Percentiles rank a stretch among this genome's conserved stretches.
Evolutionary conservation across 2,888 invertebrate genomes (phyloP).

Genomic region (Elegia similella): DNA sequence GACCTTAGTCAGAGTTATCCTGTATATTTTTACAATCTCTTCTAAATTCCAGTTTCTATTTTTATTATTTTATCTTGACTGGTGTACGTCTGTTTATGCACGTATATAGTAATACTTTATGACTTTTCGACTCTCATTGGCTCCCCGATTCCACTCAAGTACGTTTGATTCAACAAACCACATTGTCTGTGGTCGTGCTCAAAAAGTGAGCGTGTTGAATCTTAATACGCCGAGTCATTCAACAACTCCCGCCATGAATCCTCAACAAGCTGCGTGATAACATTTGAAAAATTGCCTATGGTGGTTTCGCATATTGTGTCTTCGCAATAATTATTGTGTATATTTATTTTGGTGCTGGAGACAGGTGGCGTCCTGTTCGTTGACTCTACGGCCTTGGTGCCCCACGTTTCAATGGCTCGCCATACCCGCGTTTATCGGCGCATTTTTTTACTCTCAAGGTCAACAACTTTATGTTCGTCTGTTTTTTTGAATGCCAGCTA

Average conservation of each 20-base stretch:
- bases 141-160: slow-evolving; percentile 16
- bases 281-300: slow-evolving; percentile 31
- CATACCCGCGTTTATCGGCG: slow-evolving; percentile 50
- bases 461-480: slow-evolving; percentile 45
- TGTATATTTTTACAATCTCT: no score
- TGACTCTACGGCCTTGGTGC: slow-evolving; percentile 72
- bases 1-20: slow-evolving; percentile 15
- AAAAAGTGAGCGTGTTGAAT: slow-evolving; percentile 41
- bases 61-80: no score
- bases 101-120: slow-evolving; percentile 26
- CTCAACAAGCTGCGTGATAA: slow-evolving; percentile 36
- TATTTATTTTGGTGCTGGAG: slow-evolving; percentile 55
- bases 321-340: slow-evolving; percentile 49
- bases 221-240: slow-evolving; percentile 36
- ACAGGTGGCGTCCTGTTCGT: slow-evolving; percentile 73
- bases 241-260: slow-evolving; percentile 35
- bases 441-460: slow-evolving; percentile 62
- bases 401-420: slow-evolving; percentile 66
- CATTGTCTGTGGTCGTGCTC: slow-evolving; percentile 25
- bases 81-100: slow-evolving; percentile 29
- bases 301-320: slow-evolving; percentile 37
- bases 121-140: slow-evolving; percentile 14
- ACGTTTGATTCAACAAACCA: slow-evolving; percentile 27
- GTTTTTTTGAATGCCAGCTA: slow-evolving; percentile 33
- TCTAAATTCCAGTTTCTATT: no score